These are phyloP conservation scores for Eristalinus sepulchralis DNA, from an alignment of 2,888 invertebrate species.

Conservation along the genomic window DNA sequence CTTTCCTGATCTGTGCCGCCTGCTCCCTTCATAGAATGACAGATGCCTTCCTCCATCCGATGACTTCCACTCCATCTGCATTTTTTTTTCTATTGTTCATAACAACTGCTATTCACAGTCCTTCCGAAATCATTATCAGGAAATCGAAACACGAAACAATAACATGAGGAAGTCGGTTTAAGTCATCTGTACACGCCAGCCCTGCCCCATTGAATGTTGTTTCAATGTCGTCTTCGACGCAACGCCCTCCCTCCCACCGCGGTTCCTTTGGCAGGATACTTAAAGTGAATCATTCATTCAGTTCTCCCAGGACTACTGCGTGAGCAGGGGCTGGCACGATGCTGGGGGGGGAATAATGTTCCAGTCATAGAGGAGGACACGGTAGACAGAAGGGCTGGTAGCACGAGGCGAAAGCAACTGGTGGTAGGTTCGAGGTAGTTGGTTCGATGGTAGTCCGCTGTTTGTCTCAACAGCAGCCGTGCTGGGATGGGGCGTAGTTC, in stretches of 20 bases:
- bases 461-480: background rate
- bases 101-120: background rate
- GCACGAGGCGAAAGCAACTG: constrained; percentile 59
- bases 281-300: constrained; percentile 12
- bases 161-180: background rate
- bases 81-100: background rate
- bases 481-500: constrained; percentile 14
- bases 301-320: constrained; percentile 6
- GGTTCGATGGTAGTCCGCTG: constrained; percentile 41
- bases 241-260: background rate
- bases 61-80: too few relatives aligned
- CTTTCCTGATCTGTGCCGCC: background rate
- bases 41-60: background rate
- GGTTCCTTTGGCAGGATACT: background rate
- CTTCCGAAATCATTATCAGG: background rate
- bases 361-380: background rate
- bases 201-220: background rate
- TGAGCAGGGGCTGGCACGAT: background rate
- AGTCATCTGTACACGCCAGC: too few relatives aligned
- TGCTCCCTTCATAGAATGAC: background rate
- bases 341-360: background rate
- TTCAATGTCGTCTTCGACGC: too few relatives aligned
- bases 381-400: constrained; percentile 25
- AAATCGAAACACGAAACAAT: background rate
- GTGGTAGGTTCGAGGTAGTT: constrained; percentile 49